phyloP scores from a whole-genome alignment of 2,888 invertebrate genomes.

The Oscheius sp. region DNA sequence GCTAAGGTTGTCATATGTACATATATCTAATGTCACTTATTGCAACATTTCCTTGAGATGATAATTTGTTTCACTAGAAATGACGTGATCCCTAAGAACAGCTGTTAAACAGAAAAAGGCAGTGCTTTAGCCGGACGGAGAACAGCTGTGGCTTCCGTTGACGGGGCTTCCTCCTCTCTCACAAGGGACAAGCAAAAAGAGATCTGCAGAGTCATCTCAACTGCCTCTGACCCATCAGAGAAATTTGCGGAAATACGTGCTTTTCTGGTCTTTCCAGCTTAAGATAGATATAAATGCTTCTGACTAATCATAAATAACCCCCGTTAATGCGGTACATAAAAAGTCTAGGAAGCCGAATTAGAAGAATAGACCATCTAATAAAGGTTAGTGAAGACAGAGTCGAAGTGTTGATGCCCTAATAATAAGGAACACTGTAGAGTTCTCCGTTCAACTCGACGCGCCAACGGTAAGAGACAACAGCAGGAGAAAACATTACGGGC shows the following conservation, averaged over 20 bases:
- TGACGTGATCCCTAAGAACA: constrained; percentile 14
- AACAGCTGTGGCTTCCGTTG: constrained; percentile 22
- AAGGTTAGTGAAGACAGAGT: neutral
- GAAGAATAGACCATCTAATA: neutral
- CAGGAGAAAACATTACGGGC: neutral
- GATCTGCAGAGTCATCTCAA: neutral
- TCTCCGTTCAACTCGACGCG: neutral
- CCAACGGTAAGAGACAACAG: neutral
- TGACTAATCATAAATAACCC: too few species aligned
- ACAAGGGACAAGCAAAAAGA: neutral
- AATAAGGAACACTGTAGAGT: neutral
- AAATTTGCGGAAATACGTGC: constrained; percentile 18
- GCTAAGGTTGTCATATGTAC: too few species aligned
- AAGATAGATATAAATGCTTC: neutral
- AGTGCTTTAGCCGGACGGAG: neutral
- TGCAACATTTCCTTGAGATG: too few species aligned
- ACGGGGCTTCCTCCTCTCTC: neutral
- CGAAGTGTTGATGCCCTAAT: neutral
- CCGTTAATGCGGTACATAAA: too few species aligned
- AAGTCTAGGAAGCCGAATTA: too few species aligned
- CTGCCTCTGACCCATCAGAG: neutral
- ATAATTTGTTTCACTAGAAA: neutral
- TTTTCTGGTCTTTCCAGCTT: neutral
- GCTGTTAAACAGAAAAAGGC: neutral
- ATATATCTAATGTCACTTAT: too few species aligned